Base-by-base conservation (phyloP, 2,797 vertebrate genomes). In the Lates japonicus region DNA sequence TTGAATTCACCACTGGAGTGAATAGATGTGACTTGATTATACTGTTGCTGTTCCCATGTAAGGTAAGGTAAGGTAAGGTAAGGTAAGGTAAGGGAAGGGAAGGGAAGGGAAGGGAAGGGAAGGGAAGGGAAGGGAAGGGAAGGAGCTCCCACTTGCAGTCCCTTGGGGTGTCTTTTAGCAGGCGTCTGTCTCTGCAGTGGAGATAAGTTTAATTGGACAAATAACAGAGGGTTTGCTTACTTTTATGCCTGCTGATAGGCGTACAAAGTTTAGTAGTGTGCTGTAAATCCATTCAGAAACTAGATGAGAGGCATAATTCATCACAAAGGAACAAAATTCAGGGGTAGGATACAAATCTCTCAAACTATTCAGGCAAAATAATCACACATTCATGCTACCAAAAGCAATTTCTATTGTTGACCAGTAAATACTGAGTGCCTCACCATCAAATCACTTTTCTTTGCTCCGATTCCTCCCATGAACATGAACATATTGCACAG, bases 11-110 rank as follows among this genome's bases (percentile, higher is more conserved):
- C 35, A 44, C 20, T 33, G 1, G 7, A 35, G 20, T 60, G 33
- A 66, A 55, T 13, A 60, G 14, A 70, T 70, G 33, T 35, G 57
- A 70, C 25, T 12, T 17, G 19, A 73, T 51, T 74, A 22, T 12
- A 25, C 25, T 72, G 8, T 39, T 35, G 42, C 66, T 57, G 5
- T 39, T 10, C n/a, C 11, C 1, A 1, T 0, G 0, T 20, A 19
- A n/a, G 20, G 20, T 12, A 39, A 51, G 10, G 41, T 12, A 25
- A 22, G 31, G 29, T 29, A 29, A 29, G 25, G 25, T 29, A 29
- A 29, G 25, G 25, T 29, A 29, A 29, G 25, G 25, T 7, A 29
- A 25, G 29, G n/a, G 49, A 29, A 70, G 20, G 42, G n/a, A n/a
- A n/a, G n/a, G n/a, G n/a, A 19, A n/a, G 20, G 20, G 12, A 39